These are phyloP conservation scores for Strigamia maritima DNA, from an alignment of 2,888 invertebrate species.

Conservation along the genomic window DNA sequence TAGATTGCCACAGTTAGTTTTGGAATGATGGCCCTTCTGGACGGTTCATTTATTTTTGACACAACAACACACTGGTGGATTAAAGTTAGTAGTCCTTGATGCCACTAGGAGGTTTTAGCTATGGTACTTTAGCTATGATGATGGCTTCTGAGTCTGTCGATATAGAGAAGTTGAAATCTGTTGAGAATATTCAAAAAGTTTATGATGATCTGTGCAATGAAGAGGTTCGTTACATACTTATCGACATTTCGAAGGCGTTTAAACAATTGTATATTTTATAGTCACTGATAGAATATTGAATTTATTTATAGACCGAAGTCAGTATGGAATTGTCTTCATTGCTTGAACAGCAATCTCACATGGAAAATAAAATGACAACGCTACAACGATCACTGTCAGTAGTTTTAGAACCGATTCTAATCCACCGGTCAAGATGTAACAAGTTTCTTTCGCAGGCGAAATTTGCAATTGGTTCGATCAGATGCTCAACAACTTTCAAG, in stretches of 20 bases:
- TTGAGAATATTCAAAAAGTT: conserved; percentile 30
- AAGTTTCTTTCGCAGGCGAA: conserved; percentile 55
- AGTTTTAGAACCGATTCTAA: not conserved
- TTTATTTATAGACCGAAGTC: not conserved
- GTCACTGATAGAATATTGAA: not conserved
- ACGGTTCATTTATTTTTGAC: no score
- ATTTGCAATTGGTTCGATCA: conserved; percentile 69
- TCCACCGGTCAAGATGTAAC: not conserved
- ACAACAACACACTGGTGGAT: no score
- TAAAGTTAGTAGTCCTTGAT: no score
- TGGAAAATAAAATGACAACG: conserved; percentile 75
- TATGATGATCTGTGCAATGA: conserved; percentile 26
- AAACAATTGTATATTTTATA: not conserved
- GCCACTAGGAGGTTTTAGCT: no score
- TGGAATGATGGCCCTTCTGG: no score
- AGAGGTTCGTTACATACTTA: not conserved
- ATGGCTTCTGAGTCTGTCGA: not conserved
- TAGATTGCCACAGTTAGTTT: no score
- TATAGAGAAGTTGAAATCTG: not conserved
- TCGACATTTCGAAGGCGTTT: not conserved
- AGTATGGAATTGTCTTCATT: conserved; percentile 63
- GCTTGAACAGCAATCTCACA: conserved; percentile 68
- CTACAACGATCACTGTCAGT: conserved; percentile 70
- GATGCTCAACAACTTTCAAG: conserved; percentile 77
- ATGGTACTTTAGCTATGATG: no score